phyloP scores from a whole-genome alignment of 1,140 invertebrate genomes.

The Drosophila subpulchrella region DNA sequence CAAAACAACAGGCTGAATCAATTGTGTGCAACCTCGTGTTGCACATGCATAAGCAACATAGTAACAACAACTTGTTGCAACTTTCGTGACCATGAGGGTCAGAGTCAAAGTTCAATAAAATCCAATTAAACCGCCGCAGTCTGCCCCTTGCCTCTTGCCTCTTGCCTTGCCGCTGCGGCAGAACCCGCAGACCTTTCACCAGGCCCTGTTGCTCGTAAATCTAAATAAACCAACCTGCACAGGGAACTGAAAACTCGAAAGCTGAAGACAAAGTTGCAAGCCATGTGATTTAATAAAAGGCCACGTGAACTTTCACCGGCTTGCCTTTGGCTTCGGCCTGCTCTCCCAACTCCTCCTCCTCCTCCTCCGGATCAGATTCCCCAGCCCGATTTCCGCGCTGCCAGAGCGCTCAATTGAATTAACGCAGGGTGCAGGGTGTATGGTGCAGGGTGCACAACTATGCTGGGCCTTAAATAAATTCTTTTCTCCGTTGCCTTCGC shows the following conservation, averaged over 20 bases:
- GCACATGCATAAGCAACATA: slow-evolving; percentile 32
- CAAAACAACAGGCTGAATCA: slow-evolving; percentile 42
- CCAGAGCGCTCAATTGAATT: slow-evolving; percentile 61
- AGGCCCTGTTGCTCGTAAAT: slow-evolving; percentile 61
- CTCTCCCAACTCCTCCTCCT: neutral
- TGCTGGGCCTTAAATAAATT: slow-evolving; percentile 57
- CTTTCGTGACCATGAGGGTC: slow-evolving; percentile 73
- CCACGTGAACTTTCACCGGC: slow-evolving; percentile 70
- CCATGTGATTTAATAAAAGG: slow-evolving; percentile 72
- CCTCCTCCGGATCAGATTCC: slow-evolving; percentile 18
- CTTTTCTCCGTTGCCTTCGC: slow-evolving; percentile 39
- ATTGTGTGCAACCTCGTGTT: slow-evolving; percentile 44
- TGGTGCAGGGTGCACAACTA: slow-evolving; percentile 17
- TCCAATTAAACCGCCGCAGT: slow-evolving; percentile 72
- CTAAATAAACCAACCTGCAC: slow-evolving; percentile 58
- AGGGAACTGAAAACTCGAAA: slow-evolving; percentile 25
- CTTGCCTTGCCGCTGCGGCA: slow-evolving; percentile 1
- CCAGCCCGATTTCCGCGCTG: slow-evolving; percentile 14
- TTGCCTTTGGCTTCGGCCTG: neutral
- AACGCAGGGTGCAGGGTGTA: slow-evolving; percentile 14
- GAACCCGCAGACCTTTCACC: slow-evolving; percentile 70
- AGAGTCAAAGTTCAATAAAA: slow-evolving; percentile 82
- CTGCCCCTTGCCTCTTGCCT: neutral
- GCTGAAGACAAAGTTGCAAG: slow-evolving; percentile 46
- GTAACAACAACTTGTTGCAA: slow-evolving; percentile 65